Percentiles rank a stretch among this genome's conserved stretches.
Evolutionary conservation across 2,113 vertebrate genomes (phyloP).

Genomic region (Lampris megalopsis): DNA sequence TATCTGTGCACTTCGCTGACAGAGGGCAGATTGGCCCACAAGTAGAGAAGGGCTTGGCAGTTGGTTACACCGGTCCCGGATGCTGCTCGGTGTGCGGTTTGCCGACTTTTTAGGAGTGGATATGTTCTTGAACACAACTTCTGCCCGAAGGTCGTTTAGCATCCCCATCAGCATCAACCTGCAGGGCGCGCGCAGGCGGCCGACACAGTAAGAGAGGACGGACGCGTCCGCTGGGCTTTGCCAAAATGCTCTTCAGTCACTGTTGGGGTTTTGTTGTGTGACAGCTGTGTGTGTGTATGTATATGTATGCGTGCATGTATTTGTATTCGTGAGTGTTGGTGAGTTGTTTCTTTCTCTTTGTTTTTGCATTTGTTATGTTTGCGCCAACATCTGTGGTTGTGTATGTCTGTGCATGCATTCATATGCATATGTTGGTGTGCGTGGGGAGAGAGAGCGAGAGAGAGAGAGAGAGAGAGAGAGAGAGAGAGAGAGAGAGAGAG

Average conservation of each 20-base stretch:
- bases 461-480: too few relatives aligned
- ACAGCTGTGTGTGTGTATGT: neutral
- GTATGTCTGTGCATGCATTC: neutral
- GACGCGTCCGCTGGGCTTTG: conserved; percentile 11
- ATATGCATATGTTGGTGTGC: neutral
- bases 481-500: too few relatives aligned
- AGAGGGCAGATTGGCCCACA: conserved; percentile 43
- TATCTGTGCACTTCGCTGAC: conserved; percentile 29
- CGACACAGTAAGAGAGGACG: conserved; percentile 80
- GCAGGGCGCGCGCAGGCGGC: conserved; percentile 78
- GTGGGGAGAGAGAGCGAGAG: neutral
- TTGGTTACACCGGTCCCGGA: conserved; percentile 15
- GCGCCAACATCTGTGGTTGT: neutral
- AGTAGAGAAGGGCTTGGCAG: conserved; percentile 39
- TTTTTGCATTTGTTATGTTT: neutral
- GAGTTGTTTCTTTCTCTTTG: neutral
- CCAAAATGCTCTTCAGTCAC: conserved; percentile 16
- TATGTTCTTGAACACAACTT: conserved; percentile 72
- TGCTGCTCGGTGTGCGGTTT: conserved; percentile 16
- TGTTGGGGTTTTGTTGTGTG: conserved; percentile 41
- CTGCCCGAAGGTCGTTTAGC: conserved; percentile 82
- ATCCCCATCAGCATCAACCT: conserved; percentile 87
- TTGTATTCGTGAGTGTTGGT: too few relatives aligned
- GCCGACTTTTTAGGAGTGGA: conserved; percentile 37
- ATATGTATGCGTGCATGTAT: neutral